phyloP scores from a whole-genome alignment of 2,113 vertebrate species.

The Isichthys henryi region DNA sequence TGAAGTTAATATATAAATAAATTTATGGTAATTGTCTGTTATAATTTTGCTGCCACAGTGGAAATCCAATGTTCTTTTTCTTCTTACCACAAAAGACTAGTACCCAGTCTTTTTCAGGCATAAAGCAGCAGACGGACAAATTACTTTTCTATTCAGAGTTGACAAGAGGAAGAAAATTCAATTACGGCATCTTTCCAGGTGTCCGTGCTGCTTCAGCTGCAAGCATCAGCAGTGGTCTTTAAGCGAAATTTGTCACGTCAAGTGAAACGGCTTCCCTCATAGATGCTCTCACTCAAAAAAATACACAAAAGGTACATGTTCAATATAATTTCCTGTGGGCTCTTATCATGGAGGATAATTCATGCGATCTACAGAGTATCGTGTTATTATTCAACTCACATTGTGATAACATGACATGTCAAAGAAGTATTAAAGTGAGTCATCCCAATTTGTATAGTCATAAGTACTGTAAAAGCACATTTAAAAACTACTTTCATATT shows the following conservation, averaged over 20 bases:
- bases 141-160: conserved; percentile 23
- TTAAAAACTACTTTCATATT: neutral
- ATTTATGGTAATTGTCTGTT: conserved; percentile 20
- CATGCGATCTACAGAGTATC: neutral
- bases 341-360: neutral
- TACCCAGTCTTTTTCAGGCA: conserved; percentile 9
- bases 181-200: conserved; percentile 18
- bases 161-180: conserved; percentile 26
- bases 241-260: conserved; percentile 14
- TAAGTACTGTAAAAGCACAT: neutral
- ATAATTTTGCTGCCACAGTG: conserved; percentile 22
- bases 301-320: neutral
- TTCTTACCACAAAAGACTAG: conserved; percentile 3
- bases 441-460: conserved; percentile 6
- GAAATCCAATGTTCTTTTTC: conserved; percentile 13
- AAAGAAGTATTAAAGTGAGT: neutral
- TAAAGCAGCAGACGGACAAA: conserved; percentile 19
- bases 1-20: conserved; percentile 18
- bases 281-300: neutral
- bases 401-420: conserved; percentile 2
- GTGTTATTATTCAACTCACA: neutral
- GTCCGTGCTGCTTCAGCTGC: conserved; percentile 4
- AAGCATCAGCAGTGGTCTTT: conserved; percentile 19
- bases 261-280: neutral
- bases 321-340: neutral